These are phyloP conservation scores for Ferdinandea cuprea DNA, from an alignment of 2,888 invertebrate species.

Conservation along the genomic window DNA sequence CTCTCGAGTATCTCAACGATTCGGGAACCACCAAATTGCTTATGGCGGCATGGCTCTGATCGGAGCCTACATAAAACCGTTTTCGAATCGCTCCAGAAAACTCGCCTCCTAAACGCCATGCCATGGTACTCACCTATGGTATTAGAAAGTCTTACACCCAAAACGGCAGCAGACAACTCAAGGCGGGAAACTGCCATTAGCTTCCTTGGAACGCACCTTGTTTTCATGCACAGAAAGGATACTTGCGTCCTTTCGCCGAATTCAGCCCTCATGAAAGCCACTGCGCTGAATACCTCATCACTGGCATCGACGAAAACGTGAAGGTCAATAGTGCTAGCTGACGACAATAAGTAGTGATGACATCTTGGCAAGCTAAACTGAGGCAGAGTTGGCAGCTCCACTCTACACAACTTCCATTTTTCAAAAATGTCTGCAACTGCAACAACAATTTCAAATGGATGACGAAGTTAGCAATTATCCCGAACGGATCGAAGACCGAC, in stretches of 20 bases:
- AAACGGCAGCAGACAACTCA: too few relatives aligned
- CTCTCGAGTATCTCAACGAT: background rate
- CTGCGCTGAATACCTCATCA: background rate
- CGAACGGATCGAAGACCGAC: constrained; percentile 17
- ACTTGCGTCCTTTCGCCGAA: background rate
- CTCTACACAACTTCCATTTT: constrained; percentile 3
- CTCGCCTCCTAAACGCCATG: too few relatives aligned
- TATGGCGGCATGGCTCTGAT: too few relatives aligned
- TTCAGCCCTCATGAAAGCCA: background rate
- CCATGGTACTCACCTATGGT: too few relatives aligned
- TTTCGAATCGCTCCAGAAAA: too few relatives aligned
- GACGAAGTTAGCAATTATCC: constrained; percentile 1
- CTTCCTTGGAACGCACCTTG: background rate
- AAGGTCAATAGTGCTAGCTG: background rate
- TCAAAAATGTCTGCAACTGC: constrained; percentile 6
- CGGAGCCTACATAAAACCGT: too few relatives aligned
- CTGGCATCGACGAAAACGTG: constrained; percentile 3
- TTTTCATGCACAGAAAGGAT: background rate
- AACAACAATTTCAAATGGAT: constrained; percentile 9
- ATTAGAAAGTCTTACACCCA: too few relatives aligned
- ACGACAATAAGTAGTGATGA: background rate
- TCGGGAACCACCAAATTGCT: too few relatives aligned
- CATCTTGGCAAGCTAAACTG: background rate
- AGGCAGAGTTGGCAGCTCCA: background rate
- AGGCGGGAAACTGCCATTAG: background rate